A percentile compares a stretch with the other conserved stretches of the same genome.
phyloP scores from a whole-genome alignment of 2,797 vertebrate species.

The Petrocephalus schoutedeni region DNA sequence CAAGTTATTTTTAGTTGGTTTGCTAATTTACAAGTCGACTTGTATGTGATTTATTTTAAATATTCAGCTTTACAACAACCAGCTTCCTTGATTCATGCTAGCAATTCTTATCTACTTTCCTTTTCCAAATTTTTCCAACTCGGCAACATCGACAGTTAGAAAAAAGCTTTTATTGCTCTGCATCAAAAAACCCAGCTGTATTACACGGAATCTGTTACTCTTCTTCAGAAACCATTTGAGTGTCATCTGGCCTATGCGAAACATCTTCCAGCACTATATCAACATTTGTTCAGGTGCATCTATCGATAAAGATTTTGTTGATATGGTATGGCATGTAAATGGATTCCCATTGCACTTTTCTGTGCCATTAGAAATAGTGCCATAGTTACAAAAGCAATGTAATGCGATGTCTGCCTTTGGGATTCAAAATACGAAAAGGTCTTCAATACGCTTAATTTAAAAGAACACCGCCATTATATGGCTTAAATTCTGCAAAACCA shows the following conservation, averaged over 20 bases:
- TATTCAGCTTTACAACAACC: background rate
- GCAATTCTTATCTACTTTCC: background rate
- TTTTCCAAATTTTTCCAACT: background rate
- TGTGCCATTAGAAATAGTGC: background rate
- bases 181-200: background rate
- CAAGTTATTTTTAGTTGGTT: background rate
- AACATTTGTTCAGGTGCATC: background rate
- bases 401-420: background rate
- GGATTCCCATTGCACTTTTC: background rate
- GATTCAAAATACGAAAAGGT: background rate
- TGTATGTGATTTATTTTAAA: background rate
- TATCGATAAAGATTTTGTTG: background rate
- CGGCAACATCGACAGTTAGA: background rate
- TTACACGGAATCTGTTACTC: background rate
- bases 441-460: background rate
- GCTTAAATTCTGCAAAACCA: background rate
- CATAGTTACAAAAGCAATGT: background rate
- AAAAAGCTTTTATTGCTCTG: background rate
- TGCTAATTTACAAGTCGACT: background rate
- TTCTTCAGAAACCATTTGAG: background rate
- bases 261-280: background rate
- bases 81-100: background rate
- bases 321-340: background rate
- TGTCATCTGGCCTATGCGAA: background rate
- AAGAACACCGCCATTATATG: background rate